These are phyloP conservation scores for Thamnophis elegans DNA, from an alignment of 2,797 vertebrate genomes.

Conservation along the genomic window DNA sequence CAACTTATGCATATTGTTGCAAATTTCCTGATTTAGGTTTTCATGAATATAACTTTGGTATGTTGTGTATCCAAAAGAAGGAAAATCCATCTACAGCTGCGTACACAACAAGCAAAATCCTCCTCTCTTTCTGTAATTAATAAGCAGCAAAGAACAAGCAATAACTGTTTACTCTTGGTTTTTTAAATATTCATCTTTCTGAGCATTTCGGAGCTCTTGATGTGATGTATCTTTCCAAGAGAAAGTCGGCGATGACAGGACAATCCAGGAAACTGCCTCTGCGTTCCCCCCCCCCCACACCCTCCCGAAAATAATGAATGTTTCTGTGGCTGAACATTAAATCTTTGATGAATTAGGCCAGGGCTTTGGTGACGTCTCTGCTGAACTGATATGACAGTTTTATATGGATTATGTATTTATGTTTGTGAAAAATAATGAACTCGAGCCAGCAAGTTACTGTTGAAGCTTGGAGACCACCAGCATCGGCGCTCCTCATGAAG, in stretches of 20 bases:
- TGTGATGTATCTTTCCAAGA: conserved; percentile 51
- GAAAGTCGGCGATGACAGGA: conserved; percentile 55
- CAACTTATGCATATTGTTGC: background rate
- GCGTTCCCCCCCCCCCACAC: background rate
- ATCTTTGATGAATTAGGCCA: conserved; percentile 72
- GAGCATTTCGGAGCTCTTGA: conserved; percentile 49
- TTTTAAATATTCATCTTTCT: conserved; percentile 38
- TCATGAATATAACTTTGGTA: background rate
- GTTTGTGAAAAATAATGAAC: conserved; percentile 67
- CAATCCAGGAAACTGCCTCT: conserved; percentile 56
- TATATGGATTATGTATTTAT: conserved; percentile 73
- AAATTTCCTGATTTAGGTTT: background rate
- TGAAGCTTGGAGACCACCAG: conserved; percentile 69
- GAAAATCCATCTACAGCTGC: background rate
- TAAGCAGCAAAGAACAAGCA: background rate
- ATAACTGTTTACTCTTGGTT: conserved; percentile 55
- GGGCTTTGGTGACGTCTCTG: conserved; percentile 71
- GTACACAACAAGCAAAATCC: conserved; percentile 13
- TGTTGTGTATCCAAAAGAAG: background rate
- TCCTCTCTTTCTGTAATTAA: conserved; percentile 23
- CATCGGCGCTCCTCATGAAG: conserved; percentile 55
- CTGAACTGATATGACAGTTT: conserved; percentile 76
- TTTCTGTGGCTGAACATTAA: conserved; percentile 63
- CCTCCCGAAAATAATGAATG: conserved; percentile 28
- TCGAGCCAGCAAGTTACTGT: conserved; percentile 66